phyloP scores from a whole-genome alignment of 2,888 invertebrate genomes.

The Mythimna albipuncta region DNA sequence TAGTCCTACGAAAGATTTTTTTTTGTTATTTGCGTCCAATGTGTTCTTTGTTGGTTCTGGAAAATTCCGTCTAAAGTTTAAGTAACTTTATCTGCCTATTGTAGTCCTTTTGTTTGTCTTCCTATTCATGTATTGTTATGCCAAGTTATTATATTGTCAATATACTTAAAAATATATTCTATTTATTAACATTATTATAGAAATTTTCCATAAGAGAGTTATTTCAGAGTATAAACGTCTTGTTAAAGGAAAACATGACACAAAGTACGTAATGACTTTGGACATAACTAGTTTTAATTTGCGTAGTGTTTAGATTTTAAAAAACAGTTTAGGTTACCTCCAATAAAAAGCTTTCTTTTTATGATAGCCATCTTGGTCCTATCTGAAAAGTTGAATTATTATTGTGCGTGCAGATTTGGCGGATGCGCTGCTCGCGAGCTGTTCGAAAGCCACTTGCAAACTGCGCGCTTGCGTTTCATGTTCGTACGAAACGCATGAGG shows the following conservation, averaged over 20 bases:
- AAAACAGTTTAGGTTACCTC: not conserved
- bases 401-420: no score
- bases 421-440: no score
- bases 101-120: slow-evolving; percentile 4
- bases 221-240: not conserved
- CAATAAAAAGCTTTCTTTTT: no score
- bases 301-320: no score
- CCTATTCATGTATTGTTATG: slow-evolving; percentile 11
- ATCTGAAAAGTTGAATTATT: no score
- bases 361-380: no score
- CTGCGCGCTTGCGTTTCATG: no score
- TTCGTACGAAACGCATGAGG: no score
- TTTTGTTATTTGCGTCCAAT: no score
- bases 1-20: no score
- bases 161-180: not conserved
- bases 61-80: not conserved
- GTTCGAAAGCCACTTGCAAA: no score
- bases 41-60: not conserved
- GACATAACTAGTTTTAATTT: not conserved
- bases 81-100: not conserved
- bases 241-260: not conserved
- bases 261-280: not conserved
- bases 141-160: not conserved
- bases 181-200: not conserved
- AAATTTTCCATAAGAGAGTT: not conserved